Base-by-base conservation (phyloP, 92 coral and sea anemone genomes). In the Actinernus sp. region DNA sequence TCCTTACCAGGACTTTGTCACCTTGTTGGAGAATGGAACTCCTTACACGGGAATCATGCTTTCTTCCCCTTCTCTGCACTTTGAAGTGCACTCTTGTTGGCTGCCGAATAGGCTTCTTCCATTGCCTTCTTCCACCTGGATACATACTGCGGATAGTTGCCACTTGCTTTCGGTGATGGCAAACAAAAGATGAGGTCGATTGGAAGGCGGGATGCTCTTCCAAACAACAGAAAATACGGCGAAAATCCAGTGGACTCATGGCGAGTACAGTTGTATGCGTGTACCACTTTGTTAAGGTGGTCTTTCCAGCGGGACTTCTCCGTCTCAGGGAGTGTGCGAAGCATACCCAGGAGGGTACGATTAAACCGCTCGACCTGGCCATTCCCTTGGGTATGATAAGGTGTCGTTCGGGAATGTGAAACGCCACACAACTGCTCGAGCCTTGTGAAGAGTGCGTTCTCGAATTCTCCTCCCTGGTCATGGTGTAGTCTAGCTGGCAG, bases 301-400 rank as follows among this genome's bases (percentile, higher is more conserved):
- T 78, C 86, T 38, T 65, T 68, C 91, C 91, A 78, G 31, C 86
- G 76, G 31, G 81, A 63, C 51, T 85, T 78, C 72, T 78, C 76
- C 19, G 43, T 32, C 44, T 71, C 86, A 0, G 81, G 77, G 14
- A 85, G n/a, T n/a, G n/a, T n/a, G n/a, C n/a, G n/a, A n/a, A n/a
- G n/a, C n/a, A n/a, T n/a, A n/a, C n/a, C n/a, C n/a, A n/a, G n/a
- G n/a, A n/a, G n/a, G n/a, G n/a, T n/a, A n/a, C n/a, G n/a, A n/a
- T n/a, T n/a, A n/a, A 72, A 78, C 37, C 87, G 22, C 55, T 78
- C 74, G 0, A 61, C 74, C 69, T 79, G 82, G 3, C 71, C 74
- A 21, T 73, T 66, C 1, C 82, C 73, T 49, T 85, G 54, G 13
- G 86, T 69, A 49, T 79, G 82, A 51, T 70, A 63, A 4, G 78